Conservation (phyloP, 2,113 vertebrate genomes). For the Eulacestoma nigropectus region DNA sequence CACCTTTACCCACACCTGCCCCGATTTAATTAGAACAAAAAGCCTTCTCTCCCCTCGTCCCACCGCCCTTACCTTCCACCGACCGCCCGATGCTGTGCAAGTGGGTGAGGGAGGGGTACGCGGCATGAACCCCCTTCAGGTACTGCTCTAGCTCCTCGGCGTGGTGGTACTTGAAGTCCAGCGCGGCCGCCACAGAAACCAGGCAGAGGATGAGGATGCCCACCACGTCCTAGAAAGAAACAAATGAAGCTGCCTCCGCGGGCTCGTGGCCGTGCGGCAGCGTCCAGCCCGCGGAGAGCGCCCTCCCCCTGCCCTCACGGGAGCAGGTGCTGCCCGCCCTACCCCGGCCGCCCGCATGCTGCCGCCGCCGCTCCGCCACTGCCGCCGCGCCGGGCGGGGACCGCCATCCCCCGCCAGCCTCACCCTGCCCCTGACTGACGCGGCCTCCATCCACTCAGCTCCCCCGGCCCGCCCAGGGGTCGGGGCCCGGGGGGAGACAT, state of each 20-base stretch:
- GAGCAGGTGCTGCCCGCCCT: not conserved
- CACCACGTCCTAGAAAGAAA: conserved; percentile 34
- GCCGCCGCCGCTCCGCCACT: not conserved
- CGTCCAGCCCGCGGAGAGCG: not conserved
- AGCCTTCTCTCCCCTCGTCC: not conserved
- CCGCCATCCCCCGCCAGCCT: not conserved
- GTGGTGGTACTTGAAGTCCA: conserved; percentile 81
- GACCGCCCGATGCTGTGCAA: conserved; percentile 81
- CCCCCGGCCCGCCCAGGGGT: not conserved
- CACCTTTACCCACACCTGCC: not conserved
- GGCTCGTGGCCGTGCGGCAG: not conserved
- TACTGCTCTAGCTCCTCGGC: conserved; percentile 68
- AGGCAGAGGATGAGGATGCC: conserved; percentile 51
- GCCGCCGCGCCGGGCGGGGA: not conserved
- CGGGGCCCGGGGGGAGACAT: not conserved
- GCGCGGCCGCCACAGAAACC: not conserved
- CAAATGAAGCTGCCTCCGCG: not conserved
- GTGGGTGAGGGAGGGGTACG: conserved; percentile 70
- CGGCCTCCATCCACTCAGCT: not conserved
- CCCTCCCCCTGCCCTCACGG: not conserved
- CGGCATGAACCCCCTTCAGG: conserved; percentile 63
- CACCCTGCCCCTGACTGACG: conserved; percentile 1
- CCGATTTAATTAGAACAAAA: fast-evolving
- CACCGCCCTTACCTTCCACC: conserved; percentile 71
- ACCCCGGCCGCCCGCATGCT: not conserved